Conservation (phyloP, 2,797 vertebrate genomes). For the Acrocephalus scirpaceus region DNA sequence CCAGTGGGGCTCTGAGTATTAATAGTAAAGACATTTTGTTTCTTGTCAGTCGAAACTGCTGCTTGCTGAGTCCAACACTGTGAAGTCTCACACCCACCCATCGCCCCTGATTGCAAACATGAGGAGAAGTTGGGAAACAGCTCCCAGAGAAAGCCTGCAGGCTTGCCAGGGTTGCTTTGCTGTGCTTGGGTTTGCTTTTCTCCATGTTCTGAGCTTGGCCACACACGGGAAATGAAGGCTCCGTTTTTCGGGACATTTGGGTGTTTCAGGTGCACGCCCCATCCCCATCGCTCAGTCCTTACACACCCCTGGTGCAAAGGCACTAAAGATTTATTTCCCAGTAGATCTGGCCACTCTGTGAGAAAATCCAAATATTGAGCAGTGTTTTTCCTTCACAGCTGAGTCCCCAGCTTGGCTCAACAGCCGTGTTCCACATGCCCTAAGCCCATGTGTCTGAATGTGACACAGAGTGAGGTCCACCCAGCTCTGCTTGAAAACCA, state of each 20-base stretch:
- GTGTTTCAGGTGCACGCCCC: rapidly evolving
- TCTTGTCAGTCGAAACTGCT: not conserved
- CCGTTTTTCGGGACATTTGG: not conserved
- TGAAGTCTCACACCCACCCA: not conserved
- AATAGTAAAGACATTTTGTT: not conserved
- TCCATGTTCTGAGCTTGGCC: rapidly evolving
- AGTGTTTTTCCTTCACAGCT: not conserved
- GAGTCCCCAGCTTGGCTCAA: not conserved
- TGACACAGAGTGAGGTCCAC: not conserved
- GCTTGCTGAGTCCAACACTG: not conserved
- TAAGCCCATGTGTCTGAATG: not conserved
- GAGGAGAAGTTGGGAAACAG: not conserved
- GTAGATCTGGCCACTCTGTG: too few relatives aligned
- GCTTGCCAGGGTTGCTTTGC: not conserved
- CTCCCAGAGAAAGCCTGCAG: not conserved
- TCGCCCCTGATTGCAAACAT: rapidly evolving
- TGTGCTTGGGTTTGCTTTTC: not conserved
- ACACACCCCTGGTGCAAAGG: not conserved
- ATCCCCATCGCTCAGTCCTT: rapidly evolving
- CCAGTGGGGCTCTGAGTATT: not conserved
- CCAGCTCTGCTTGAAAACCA: not conserved
- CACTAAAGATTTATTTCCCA: not conserved
- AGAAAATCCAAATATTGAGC: not conserved
- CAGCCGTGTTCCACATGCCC: not conserved
- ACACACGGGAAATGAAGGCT: not conserved